These are phyloP conservation scores for Gallirallus australis DNA, from an alignment of 2,797 vertebrate species.

Conservation along the genomic window DNA sequence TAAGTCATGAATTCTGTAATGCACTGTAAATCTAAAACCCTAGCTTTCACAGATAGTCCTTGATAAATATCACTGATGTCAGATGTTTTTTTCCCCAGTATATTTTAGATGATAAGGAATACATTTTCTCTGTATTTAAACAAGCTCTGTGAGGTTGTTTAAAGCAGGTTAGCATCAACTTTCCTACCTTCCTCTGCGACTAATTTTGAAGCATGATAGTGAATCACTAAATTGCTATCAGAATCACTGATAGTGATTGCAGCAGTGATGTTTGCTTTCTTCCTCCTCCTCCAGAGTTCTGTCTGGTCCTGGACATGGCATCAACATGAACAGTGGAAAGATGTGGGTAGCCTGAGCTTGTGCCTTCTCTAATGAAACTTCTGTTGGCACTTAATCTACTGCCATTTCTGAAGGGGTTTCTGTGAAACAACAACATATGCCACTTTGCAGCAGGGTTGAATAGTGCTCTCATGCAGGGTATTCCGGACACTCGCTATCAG, in stretches of 20 bases:
- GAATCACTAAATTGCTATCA: not conserved
- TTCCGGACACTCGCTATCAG: not conserved
- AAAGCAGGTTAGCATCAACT: not conserved
- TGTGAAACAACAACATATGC: not conserved
- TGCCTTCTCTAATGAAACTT: not conserved
- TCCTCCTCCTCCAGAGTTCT: not conserved
- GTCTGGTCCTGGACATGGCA: not conserved
- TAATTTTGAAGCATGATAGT: not conserved
- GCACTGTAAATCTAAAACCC: conserved; percentile 11
- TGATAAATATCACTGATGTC: not conserved
- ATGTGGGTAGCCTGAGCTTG: not conserved
- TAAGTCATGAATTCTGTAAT: not conserved
- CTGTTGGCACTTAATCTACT: not conserved
- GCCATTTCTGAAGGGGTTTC: not conserved
- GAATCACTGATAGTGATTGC: not conserved
- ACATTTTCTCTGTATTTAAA: not conserved
- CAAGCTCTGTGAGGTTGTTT: not conserved
- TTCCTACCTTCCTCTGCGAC: not conserved
- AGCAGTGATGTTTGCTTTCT: not conserved
- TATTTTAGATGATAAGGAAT: not conserved
- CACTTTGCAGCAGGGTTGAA: not conserved
- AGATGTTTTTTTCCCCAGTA: not conserved
- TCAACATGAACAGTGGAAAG: not conserved
- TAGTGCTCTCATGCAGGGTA: accelerated
- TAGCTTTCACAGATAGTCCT: not conserved